Conservation (phyloP, 2,888 invertebrate species). For the Platyscelio sp. region DNA sequence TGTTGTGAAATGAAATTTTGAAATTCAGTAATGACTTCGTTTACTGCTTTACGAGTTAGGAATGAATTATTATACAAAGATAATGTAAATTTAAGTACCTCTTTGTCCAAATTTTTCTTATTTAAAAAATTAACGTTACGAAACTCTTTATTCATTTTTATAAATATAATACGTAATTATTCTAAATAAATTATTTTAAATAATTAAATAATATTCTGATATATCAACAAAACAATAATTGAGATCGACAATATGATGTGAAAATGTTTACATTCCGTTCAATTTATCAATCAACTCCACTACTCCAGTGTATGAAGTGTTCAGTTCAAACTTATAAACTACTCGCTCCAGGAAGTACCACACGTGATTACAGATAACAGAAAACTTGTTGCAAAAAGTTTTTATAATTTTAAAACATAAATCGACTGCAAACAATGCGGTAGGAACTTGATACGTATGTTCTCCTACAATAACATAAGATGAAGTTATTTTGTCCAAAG, state of each 20-base stretch:
- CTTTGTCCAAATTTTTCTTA: slow-evolving; percentile 27
- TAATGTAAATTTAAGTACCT: slow-evolving; percentile 54
- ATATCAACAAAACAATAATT: not conserved
- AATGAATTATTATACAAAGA: slow-evolving; percentile 32
- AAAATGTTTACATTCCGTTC: not conserved
- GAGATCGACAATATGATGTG: not conserved
- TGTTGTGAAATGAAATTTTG: slow-evolving; percentile 18
- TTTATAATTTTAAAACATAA: slow-evolving; percentile 53
- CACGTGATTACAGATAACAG: slow-evolving; percentile 35
- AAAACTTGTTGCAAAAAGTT: slow-evolving; percentile 43
- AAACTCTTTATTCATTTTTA: not conserved
- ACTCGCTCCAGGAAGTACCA: slow-evolving; percentile 53
- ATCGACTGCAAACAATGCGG: slow-evolving; percentile 47
- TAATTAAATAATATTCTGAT: not conserved
- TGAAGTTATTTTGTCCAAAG: slow-evolving; percentile 45
- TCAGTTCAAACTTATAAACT: slow-evolving; percentile 29
- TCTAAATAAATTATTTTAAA: not conserved
- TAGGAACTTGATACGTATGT: slow-evolving; percentile 51
- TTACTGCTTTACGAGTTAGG: not conserved
- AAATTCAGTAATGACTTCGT: not conserved
- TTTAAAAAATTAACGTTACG: not conserved
- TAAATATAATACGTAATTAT: not conserved
- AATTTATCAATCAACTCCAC: slow-evolving; percentile 42
- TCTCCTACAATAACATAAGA: slow-evolving; percentile 41
- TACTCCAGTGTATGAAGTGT: slow-evolving; percentile 21